Base-by-base conservation (phyloP, 2,888 invertebrate species). In the Coelogynopora nodosa region DNA sequence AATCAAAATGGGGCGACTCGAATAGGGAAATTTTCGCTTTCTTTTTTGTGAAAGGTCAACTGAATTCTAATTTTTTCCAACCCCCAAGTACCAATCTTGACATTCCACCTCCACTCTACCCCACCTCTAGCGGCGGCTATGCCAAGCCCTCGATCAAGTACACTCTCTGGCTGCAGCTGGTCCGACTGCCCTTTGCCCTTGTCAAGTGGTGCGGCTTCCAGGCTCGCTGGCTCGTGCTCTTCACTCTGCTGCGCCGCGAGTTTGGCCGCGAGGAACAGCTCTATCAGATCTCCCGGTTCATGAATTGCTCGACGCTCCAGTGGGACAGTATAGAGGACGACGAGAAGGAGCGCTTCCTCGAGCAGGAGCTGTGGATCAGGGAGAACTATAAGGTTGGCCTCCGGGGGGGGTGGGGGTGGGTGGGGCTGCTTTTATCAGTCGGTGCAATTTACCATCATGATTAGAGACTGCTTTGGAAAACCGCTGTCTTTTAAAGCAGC, bases 211-310 rank as follows among this genome's bases (percentile, higher is more conserved):
- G 95, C 86, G 93, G 93, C 88, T 97, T 96, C 95, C 94, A 95
- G 90, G 88, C 93, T 0, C 93, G 94, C 81, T 97, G 97, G 97
- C 93, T 95, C 84, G 95, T 95, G 94, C 94, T 94, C 89, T 96
- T 95, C 90, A 94, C 93, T 67, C 93, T 97, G 13, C 91, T 94
- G 85, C 94, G 94, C 89, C 94, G 95, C 88, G 95, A 95, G 23
- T 97, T 95, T 90, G 95, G 94, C 0, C 94, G 94, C 0, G 95
- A 95, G 89, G 96, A 97, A 90, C 95, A 97, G 90, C 91, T 95
- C 0, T 95, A 97, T 91, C 91, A 97, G 84, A 96, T 97, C 88
- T 93, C 96, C 88, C 95, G 95, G 90, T 93, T 94, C 90, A 93
- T 97, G 93, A 94, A 92, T 84, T 88, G 93, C n/a, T 92, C 91